Conservation (phyloP, 2,888 invertebrate species). For the Bibio marci region DNA sequence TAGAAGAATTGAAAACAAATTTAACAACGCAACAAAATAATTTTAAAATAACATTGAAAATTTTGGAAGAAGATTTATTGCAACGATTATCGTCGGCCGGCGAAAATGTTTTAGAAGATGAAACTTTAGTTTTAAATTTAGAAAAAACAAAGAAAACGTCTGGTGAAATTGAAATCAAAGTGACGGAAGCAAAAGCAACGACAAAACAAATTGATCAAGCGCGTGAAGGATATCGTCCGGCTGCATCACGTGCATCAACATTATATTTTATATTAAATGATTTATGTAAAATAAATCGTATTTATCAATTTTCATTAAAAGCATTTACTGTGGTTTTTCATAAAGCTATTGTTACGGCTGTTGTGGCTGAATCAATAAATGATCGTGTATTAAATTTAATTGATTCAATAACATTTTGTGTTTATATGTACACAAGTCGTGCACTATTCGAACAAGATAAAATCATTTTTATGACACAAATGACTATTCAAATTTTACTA, state of each 20-base stretch:
- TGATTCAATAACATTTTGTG: conserved; percentile 73
- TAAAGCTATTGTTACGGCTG: conserved; percentile 58
- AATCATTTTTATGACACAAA: conserved; percentile 73
- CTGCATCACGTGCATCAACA: conserved; percentile 72
- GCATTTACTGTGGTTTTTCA: conserved; percentile 79
- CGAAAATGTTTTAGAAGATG: conserved; percentile 81
- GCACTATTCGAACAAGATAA: conserved; percentile 87
- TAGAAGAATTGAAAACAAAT: conserved; percentile 64
- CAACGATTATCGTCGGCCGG: conserved; percentile 77
- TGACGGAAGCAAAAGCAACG: conserved; percentile 71
- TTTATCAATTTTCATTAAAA: conserved; percentile 91
- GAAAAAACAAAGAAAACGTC: conserved; percentile 89
- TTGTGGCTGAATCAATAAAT: conserved; percentile 48
- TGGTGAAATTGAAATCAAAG: conserved; percentile 74
- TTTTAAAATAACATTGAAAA: conserved; percentile 82
- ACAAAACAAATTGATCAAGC: conserved; percentile 80
- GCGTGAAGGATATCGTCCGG: conserved; percentile 70
- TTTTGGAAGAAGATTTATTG: conserved; percentile 78
- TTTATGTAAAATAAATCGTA: conserved; percentile 77
- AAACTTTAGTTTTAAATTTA: conserved; percentile 76
- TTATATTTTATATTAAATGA: conserved; percentile 90
- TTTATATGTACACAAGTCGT: conserved; percentile 75
- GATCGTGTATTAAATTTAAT: conserved; percentile 59
- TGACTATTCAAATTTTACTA: conserved; percentile 54
- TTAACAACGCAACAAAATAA: conserved; percentile 86